phyloP scores from a whole-genome alignment of 2,113 vertebrate species.

The Abramis brama region DNA sequence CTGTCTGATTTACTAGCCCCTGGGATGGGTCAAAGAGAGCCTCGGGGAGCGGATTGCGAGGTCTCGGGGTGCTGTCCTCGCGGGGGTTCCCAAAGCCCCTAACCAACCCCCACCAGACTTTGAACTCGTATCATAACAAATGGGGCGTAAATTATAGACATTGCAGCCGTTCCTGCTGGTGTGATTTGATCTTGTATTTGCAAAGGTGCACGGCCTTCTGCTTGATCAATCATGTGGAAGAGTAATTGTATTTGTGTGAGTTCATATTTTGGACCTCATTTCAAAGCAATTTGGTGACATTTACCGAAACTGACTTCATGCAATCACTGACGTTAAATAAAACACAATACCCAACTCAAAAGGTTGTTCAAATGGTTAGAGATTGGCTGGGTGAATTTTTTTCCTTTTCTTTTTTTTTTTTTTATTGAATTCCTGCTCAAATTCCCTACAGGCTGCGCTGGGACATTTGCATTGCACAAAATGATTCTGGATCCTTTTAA shows the following conservation, averaged over 20 bases:
- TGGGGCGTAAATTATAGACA: slow-evolving; percentile 48
- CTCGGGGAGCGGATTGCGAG: slow-evolving; percentile 30
- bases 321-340: slow-evolving; percentile 6
- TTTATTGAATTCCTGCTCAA: slow-evolving; percentile 6
- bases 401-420: not conserved
- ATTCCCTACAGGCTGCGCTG: slow-evolving; percentile 10
- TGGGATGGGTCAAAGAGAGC: slow-evolving; percentile 45
- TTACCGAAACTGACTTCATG: not conserved
- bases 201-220: not conserved
- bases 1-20: slow-evolving; percentile 53
- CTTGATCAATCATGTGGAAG: slow-evolving; percentile 39
- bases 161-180: slow-evolving; percentile 4
- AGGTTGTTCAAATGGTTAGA: not conserved
- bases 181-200: slow-evolving; percentile 15
- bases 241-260: slow-evolving; percentile 14
- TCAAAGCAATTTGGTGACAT: not conserved
- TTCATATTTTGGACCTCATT: slow-evolving; percentile 19
- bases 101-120: slow-evolving; percentile 38
- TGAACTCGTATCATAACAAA: slow-evolving; percentile 28
- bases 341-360: slow-evolving; percentile 1
- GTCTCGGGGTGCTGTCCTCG: slow-evolving; percentile 20
- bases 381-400: not conserved
- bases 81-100: slow-evolving; percentile 21
- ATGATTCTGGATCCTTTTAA: slow-evolving; percentile 17
- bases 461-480: slow-evolving; percentile 4